Evolutionary conservation across 2,888 invertebrate genomes (phyloP), one percentile per base, ranked within the genome.

Genomic region (Melieria crassipennis): DNA sequence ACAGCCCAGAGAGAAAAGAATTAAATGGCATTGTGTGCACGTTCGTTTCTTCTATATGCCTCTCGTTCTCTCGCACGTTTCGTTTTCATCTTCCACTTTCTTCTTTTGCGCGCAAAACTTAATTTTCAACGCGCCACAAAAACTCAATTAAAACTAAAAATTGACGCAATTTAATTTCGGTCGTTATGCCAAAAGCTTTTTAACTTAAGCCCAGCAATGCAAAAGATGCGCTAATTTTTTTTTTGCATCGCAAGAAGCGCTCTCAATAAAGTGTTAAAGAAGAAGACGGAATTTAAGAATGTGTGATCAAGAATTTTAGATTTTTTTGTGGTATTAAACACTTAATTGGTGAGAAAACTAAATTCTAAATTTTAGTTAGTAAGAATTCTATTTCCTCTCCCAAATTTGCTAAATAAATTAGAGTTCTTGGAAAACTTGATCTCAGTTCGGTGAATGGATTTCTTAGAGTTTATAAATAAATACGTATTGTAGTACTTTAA

Each of bases 131-230:
- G n/a, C 11, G 52, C 50, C 50, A 50, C 50, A 50, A 52, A 52
- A 52, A 52, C 52, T 52, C 52, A 52, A 52, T 52, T 52, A 52
- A 52, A 52, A 52, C 52, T 52, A 9, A 52, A 52, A 52, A 52
- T 52, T 52, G 5, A 4, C 13, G 52, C 52, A 52, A 52, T 52
- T 52, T n/a, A 52, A 52, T 52, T 52, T 52, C 1, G 52, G 52
- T 52, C 52, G 52, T 52, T 52, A 7, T n/a, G n/a, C 11, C n/a
- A 52, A 52, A 52, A 52, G 52, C 52, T 52, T 30, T 30, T 30
- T 30, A 30, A 30, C 30, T 30, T 30, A 30, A 30, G 30, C 30
- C 2, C 1, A 52, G 10, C 52, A 4, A n/a, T 52, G 11, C 7
- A 52, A 52, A 52, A 9, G 6, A 52, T 9, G 6, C 16, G 16